Evolutionary conservation across 2,113 vertebrate genomes (phyloP), one percentile per base, ranked within the genome.

Genomic region (Anarrhichthys ocellatus): DNA sequence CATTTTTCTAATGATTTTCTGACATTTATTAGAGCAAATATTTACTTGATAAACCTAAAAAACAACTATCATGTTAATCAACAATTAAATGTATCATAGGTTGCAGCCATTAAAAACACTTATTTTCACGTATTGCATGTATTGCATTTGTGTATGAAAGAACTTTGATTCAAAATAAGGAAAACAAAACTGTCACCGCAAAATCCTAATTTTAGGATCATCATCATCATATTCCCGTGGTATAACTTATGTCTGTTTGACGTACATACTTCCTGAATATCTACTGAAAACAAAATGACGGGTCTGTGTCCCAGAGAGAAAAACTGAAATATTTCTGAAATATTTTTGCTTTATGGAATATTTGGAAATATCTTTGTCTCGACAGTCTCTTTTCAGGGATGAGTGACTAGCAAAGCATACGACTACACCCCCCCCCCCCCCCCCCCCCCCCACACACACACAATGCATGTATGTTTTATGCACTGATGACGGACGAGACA

Each of bases 401-500:
- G 24, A 56, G 17, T 42, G 56, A 73, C 46, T 13, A 69, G 58
- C 38, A 71, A 56, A 78, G 54, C 42, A 62, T 83, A 42, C 4
- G 17, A 69, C 52, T 14, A 54, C 61, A 79, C 73, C 52, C 50
- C 42, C 54, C 36, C n/a, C 50, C 29, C 29, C 15, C 40, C 40
- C 67, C 74, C 46, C 78, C 20, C 42, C 44, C 69, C 79, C 69
- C 58, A 76, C 32, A 76, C 66, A 65, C 50, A 27, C 50, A 72
- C 48, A 54, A 9, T 20, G 22, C 38, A 58, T 24, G 4, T 3
- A 17, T 38, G 17, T 10, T 29, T 52, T 79, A 18, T 48, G 27
- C 44, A 59, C 67, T 76, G 74, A 64, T 75, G 80, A 83, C 34
- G 56, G 65, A 79, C 76, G 52, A 56, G 50, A 56, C 71, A 76